Evolutionary conservation across 2,113 vertebrate genomes (phyloP), one percentile per base, ranked within the genome.

Genomic region (Tragelaphus imberbis): DNA sequence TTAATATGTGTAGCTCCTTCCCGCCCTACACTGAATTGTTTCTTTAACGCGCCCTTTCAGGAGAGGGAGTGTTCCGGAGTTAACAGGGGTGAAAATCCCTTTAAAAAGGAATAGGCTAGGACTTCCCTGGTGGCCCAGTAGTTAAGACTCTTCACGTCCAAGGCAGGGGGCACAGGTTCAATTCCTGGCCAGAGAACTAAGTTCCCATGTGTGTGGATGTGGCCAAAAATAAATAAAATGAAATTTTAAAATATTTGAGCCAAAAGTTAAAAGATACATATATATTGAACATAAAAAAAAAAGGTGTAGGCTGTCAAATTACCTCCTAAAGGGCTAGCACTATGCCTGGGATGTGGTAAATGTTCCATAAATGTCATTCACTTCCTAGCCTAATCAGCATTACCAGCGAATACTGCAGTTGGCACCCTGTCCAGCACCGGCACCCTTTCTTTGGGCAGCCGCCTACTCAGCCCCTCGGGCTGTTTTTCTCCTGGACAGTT

Each of bases 71-170:
- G 11, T 27, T 92, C 89, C 0, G 0, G 90, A 59, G 33, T n/a
- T 49, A 6, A 21, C 1, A 51, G 80, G 28, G 0, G 0, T 21
- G 33, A 27, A 11, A 5, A 30, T 51, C 7, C 2, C 12, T 65
- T 82, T 17, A 4, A 16, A 86, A 85, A 89, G 47, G 56, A 40
- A 5, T 19, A 23, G 27, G 58, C 27, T 40, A 71, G 16, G 77
- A 16, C 47, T 80, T 79, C 44, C 44, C 36, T 36, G 16, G 21
- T 77, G 6, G 71, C 23, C 71, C 71, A 27, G 71, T 77, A 40
- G 40, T 25, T 77, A 77, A 44, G 40, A 77, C 36, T 77, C 71
- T 77, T 40, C 21, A 40, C 23, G 14, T 77, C 21, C 40, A 27
- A 27, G 44, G 71, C 23, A 77, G 23, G 12, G 40, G 71, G 12